Conservation (phyloP, 2,888 invertebrate species). For the Vandiemenella viatica region DNA sequence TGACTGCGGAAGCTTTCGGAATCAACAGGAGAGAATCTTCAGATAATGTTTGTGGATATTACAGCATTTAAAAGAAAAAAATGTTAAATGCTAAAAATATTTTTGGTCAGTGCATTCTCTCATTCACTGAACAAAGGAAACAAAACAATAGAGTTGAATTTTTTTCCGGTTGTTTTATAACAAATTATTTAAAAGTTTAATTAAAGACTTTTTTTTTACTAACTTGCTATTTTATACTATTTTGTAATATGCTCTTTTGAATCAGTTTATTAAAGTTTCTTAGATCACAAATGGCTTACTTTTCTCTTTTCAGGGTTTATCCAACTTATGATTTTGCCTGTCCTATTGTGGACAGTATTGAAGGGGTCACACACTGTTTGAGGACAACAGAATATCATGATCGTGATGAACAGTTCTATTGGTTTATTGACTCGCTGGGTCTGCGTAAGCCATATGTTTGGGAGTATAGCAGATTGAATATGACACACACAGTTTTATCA, state of each 20-base stretch:
- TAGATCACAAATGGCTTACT: too few species aligned
- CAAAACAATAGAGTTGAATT: neutral
- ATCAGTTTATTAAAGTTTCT: neutral
- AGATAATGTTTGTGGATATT: too few species aligned
- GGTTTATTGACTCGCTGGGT: slow-evolving; percentile 80
- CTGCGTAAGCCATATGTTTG: slow-evolving; percentile 86
- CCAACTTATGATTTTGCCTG: slow-evolving; percentile 99
- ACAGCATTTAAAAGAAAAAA: too few species aligned
- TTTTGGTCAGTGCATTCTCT: neutral
- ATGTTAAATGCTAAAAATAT: too few species aligned
- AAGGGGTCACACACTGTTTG: slow-evolving; percentile 93
- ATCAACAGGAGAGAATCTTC: too few species aligned
- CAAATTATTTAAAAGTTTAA: neutral
- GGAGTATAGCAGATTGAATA: slow-evolving; percentile 91
- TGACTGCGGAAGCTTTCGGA: too few species aligned
- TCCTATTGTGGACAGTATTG: slow-evolving; percentile 94
- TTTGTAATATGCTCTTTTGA: neutral
- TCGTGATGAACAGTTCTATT: slow-evolving; percentile 93
- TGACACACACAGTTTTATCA: slow-evolving; percentile 95
- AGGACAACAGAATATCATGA: slow-evolving; percentile 98
- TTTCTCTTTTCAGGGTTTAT: slow-evolving; percentile 62
- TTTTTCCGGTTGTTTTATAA: neutral
- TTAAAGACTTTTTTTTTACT: neutral
- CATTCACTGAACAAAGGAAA: neutral
- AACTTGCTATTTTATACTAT: neutral